Conservation (phyloP, 1,140 invertebrate species). For the Caenorhabditis inopinata region DNA sequence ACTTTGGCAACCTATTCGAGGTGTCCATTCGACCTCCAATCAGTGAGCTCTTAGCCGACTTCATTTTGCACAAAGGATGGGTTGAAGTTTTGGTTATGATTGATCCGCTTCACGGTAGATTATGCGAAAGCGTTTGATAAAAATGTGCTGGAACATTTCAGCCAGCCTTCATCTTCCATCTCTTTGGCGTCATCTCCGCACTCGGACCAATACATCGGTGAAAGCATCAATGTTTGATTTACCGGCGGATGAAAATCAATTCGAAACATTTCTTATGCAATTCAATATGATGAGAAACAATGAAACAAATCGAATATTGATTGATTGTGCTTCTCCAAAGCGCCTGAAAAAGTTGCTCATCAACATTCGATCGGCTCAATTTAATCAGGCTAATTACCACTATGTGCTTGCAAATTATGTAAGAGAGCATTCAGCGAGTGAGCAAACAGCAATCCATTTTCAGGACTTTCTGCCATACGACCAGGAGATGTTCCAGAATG, state of each 20-base stretch:
- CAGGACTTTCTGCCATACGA: slow-evolving; percentile 66
- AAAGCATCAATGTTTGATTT: slow-evolving; percentile 58
- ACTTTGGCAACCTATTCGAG: slow-evolving; percentile 54
- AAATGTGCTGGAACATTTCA: neutral
- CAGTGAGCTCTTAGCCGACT: slow-evolving; percentile 61
- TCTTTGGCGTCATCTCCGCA: slow-evolving; percentile 31
- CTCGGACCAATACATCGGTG: slow-evolving; percentile 54
- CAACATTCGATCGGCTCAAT: slow-evolving; percentile 63
- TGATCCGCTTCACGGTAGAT: slow-evolving; percentile 54
- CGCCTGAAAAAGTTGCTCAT: slow-evolving; percentile 61
- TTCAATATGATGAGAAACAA: slow-evolving; percentile 41
- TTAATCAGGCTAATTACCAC: slow-evolving; percentile 64
- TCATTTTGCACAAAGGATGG: slow-evolving; percentile 63
- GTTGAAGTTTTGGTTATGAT: slow-evolving; percentile 60
- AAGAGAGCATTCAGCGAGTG: slow-evolving; percentile 2
- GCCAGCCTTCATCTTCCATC: slow-evolving; percentile 36
- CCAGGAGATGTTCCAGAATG: slow-evolving; percentile 67
- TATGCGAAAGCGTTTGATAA: neutral
- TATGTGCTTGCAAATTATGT: slow-evolving; percentile 62
- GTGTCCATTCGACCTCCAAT: slow-evolving; percentile 61
- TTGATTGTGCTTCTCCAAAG: slow-evolving; percentile 50
- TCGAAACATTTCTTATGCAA: slow-evolving; percentile 57
- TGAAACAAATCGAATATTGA: slow-evolving; percentile 47
- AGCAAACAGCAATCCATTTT: slow-evolving; percentile 22
- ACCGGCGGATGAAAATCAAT: slow-evolving; percentile 55